These are phyloP conservation scores for Athripsodes cinereus DNA, from an alignment of 2,888 invertebrate species.

Conservation along the genomic window DNA sequence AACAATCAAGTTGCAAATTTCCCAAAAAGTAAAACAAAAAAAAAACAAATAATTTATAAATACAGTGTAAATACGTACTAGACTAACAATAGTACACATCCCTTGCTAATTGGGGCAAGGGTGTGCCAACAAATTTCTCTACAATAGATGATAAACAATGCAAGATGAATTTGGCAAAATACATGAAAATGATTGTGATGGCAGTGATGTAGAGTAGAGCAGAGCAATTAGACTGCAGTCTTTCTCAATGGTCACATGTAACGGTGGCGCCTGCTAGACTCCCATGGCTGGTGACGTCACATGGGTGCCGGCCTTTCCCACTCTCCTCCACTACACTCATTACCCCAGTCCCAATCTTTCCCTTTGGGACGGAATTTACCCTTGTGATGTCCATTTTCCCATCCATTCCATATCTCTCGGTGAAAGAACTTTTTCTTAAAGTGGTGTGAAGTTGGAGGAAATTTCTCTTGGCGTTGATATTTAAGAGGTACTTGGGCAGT, in stretches of 20 bases:
- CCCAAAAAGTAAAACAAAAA: neutral
- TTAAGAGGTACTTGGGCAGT: slow-evolving; percentile 50
- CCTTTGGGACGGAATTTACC: slow-evolving; percentile 67
- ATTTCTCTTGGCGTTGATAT: slow-evolving; percentile 51
- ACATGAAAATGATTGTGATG: too few relatives aligned
- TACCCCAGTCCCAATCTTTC: slow-evolving; percentile 64
- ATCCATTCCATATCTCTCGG: slow-evolving; percentile 60
- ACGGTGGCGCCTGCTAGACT: slow-evolving; percentile 5
- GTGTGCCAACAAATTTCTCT: too few relatives aligned
- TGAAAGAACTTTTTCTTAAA: slow-evolving; percentile 85
- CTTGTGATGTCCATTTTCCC: slow-evolving; percentile 47
- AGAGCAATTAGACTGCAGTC: too few relatives aligned
- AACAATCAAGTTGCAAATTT: too few relatives aligned
- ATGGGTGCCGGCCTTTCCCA: slow-evolving; percentile 47
- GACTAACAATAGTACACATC: too few relatives aligned
- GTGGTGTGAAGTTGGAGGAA: slow-evolving; percentile 54
- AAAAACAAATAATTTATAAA: neutral
- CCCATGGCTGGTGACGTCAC: slow-evolving; percentile 35
- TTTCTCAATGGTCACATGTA: slow-evolving; percentile 14
- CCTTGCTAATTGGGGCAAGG: too few relatives aligned
- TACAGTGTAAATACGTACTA: too few relatives aligned
- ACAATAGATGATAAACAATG: too few relatives aligned
- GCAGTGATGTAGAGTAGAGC: too few relatives aligned
- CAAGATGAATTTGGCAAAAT: too few relatives aligned
- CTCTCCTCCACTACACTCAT: slow-evolving; percentile 3